A percentile compares a stretch with the other conserved stretches of the same genome.
Evolutionary conservation across 1,140 invertebrate genomes (phyloP).

Genomic region (Pogonognathellus flavescens): DNA sequence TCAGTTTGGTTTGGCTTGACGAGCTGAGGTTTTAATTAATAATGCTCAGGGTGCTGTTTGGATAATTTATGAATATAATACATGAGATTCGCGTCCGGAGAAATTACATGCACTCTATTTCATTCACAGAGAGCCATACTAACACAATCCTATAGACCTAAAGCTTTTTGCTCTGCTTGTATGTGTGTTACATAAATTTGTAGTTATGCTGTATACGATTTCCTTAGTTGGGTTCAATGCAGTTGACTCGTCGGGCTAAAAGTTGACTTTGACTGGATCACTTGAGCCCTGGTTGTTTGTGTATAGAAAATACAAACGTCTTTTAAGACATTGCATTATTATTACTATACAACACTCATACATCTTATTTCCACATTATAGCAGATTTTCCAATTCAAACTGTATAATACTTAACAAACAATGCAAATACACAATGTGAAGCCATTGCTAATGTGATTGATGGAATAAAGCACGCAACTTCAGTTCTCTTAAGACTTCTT

Average conservation of each 20-base stretch:
- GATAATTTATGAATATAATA: conserved; percentile 48
- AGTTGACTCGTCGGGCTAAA: no score
- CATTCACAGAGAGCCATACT: background rate
- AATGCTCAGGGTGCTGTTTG: conserved; percentile 43
- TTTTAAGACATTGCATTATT: background rate
- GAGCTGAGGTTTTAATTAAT: conserved; percentile 53
- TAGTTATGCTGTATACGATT: no score
- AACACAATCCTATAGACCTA: no score
- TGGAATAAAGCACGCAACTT: conserved; percentile 49
- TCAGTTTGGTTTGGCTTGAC: conserved; percentile 9
- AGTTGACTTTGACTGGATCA: no score
- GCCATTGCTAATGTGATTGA: conserved; percentile 21
- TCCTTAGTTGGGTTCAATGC: no score
- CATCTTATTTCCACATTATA: no score
- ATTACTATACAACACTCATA: no score
- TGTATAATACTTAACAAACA: background rate
- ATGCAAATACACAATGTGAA: conserved; percentile 15
- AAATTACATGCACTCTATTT: conserved; percentile 30
- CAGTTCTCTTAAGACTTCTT: background rate
- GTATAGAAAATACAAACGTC: background rate
- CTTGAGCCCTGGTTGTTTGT: no score
- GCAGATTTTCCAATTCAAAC: no score
- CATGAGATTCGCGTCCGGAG: conserved; percentile 38
- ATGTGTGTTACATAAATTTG: no score
- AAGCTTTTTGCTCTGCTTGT: no score